A percentile compares a stretch with the other conserved stretches of the same genome.
phyloP scores from a whole-genome alignment of 2,888 invertebrate species.

The Barypeithes pellucidus region DNA sequence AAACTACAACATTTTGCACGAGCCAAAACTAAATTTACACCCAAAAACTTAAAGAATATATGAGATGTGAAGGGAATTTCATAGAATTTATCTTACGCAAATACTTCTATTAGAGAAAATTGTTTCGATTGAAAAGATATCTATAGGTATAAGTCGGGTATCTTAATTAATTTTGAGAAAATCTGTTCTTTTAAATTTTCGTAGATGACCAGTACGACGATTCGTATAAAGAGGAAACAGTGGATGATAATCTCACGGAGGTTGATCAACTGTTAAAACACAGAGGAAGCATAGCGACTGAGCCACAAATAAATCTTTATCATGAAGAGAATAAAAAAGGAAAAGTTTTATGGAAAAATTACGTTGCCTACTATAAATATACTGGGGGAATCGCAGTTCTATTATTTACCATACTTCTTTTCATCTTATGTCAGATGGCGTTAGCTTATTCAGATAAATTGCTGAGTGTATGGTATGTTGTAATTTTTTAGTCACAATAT shows the following conservation, averaged over 20 bases:
- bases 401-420: constrained; percentile 58
- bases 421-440: constrained; percentile 59
- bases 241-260: constrained; percentile 46
- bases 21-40: too few species aligned
- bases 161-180: too few species aligned
- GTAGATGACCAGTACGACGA: constrained; percentile 54
- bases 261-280: constrained; percentile 49
- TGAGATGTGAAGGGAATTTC: too few species aligned
- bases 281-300: constrained; percentile 31
- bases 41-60: too few species aligned
- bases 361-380: constrained; percentile 62
- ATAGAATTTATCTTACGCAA: too few species aligned
- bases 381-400: constrained; percentile 63
- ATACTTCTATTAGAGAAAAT: too few species aligned
- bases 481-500: constrained; percentile 7
- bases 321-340: constrained; percentile 62
- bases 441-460: constrained; percentile 60
- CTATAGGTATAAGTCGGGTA: too few species aligned
- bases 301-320: constrained; percentile 54
- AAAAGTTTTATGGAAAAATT: constrained; percentile 61
- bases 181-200: too few species aligned
- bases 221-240: constrained; percentile 41
- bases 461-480: constrained; percentile 61
- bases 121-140: too few species aligned
- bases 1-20: too few species aligned